Base-by-base conservation (phyloP, 2,797 vertebrate genomes). In the Gephyroberyx darwinii region DNA sequence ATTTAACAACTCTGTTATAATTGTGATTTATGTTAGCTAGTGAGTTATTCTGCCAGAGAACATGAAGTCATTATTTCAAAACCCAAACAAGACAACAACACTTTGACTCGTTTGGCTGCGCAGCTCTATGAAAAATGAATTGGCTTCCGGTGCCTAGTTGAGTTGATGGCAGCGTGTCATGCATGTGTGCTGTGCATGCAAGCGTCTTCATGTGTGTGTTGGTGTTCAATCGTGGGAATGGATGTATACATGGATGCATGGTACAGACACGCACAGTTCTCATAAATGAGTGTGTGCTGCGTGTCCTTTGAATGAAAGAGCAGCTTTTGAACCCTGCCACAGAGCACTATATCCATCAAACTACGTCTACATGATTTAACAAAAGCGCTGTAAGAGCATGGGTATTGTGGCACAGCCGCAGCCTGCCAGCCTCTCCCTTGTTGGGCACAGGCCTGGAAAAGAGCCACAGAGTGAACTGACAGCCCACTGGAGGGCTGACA, bases 401-500 rank as follows among this genome's bases (percentile, higher is more conserved):
- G 77, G 62, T 80, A 85, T 76, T 78, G 77, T 72, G 72, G 84
- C 76, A 79, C 54, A 67, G 72, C 72, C 69, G 56, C 77, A 69
- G 80, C 62, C 65, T 67, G 51, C 17, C 62, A 65, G 62, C 47
- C 65, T 83, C 65, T 84, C 31, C 71, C 71, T 82, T 43, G 6
- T 79, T 37, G 71, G 70, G 78, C 73, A 69, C 75, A 84, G 74
- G 68, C 66, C 78, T 80, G 74, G 57, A 73, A 77, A 78, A 55
- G 72, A 85, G 76, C 81, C 84, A 78, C 84, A 77, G 75, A 84
- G 81, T 9, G 71, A 77, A 53, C 71, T 87, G 86, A 88, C 86
- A 84, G 78, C 81, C 71, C 78, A 63, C 85, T 90, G 85, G 84
- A 90, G 85, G 71, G 81, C 75, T 87, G 88, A 91, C 87, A 90